These are phyloP conservation scores for Pseudomugil tenellus DNA, from an alignment of 2,797 vertebrate genomes.

Conservation along the genomic window DNA sequence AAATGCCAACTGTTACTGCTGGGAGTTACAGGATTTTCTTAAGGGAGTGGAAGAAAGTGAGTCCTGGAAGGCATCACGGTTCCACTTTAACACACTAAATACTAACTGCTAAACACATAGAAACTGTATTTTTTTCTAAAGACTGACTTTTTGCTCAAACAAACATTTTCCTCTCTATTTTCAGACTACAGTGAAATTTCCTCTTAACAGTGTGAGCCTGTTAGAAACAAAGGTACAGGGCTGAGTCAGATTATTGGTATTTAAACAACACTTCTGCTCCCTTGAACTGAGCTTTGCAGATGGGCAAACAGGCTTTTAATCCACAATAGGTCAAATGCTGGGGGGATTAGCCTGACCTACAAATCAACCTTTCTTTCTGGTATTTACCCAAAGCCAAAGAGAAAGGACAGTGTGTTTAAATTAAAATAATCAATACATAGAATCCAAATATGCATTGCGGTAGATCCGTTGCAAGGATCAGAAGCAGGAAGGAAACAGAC, in stretches of 20 bases:
- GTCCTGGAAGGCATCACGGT: neutral
- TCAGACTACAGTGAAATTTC: conserved; percentile 18
- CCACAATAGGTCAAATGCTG: conserved; percentile 32
- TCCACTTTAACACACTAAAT: conserved; percentile 2
- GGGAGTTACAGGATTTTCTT: neutral
- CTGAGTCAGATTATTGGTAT: conserved; percentile 40
- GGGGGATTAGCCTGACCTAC: conserved; percentile 30
- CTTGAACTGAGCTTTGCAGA: conserved; percentile 10
- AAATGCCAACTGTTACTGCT: neutral
- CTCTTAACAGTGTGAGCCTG: conserved; percentile 11
- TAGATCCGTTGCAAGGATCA: neutral
- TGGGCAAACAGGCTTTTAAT: conserved; percentile 49
- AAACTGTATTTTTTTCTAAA: neutral
- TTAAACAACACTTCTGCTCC: conserved; percentile 34
- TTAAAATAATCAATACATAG: conserved; percentile 34
- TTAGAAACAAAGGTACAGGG: conserved; percentile 11
- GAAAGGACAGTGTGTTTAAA: conserved; percentile 22
- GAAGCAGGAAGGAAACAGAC: conserved; percentile 72
- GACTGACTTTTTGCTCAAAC: neutral
- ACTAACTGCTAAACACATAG: neutral
- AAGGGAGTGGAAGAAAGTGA: neutral
- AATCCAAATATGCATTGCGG: conserved; percentile 15
- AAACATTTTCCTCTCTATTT: neutral
- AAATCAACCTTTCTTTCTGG: conserved; percentile 34
- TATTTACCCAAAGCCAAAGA: conserved; percentile 31